Conservation (phyloP, 2,888 invertebrate species). For the Tineola bisselliella region DNA sequence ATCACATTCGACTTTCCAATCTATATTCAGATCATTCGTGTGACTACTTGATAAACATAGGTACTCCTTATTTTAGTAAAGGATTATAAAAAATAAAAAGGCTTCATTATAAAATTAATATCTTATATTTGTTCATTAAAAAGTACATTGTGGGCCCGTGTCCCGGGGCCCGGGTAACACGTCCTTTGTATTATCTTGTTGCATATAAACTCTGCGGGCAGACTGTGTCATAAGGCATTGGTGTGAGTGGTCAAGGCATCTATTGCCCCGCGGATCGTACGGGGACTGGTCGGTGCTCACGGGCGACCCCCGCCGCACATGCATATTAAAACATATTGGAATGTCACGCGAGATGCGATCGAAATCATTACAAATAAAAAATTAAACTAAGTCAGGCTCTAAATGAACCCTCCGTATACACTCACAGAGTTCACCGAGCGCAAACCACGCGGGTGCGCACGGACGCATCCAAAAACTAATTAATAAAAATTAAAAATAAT, state of each 20-base stretch:
- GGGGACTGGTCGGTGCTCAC: constrained; percentile 28
- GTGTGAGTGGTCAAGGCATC: constrained; percentile 55
- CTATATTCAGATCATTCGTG: neutral
- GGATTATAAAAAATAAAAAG: constrained; percentile 38
- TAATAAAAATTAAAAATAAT: constrained; percentile 19
- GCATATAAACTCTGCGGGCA: constrained; percentile 68
- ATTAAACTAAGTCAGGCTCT: neutral
- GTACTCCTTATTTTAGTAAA: no score
- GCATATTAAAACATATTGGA: neutral
- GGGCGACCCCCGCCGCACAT: constrained; percentile 26
- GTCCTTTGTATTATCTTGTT: constrained; percentile 67
- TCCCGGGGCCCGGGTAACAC: constrained; percentile 68
- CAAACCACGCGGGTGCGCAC: constrained; percentile 29
- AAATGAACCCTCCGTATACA: constrained; percentile 23
- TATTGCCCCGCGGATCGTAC: constrained; percentile 18
- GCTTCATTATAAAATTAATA: constrained; percentile 67
- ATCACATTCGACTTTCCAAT: neutral
- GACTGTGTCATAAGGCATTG: constrained; percentile 68
- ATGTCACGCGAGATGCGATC: constrained; percentile 51
- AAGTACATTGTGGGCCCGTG: constrained; percentile 68
- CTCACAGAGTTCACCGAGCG: constrained; percentile 26
- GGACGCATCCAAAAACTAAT: constrained; percentile 40
- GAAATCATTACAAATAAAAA: constrained; percentile 49
- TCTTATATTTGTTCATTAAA: constrained; percentile 69
- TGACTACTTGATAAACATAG: no score